Conservation (phyloP, 2,888 invertebrate species). For the Falcaria lacertinaria region DNA sequence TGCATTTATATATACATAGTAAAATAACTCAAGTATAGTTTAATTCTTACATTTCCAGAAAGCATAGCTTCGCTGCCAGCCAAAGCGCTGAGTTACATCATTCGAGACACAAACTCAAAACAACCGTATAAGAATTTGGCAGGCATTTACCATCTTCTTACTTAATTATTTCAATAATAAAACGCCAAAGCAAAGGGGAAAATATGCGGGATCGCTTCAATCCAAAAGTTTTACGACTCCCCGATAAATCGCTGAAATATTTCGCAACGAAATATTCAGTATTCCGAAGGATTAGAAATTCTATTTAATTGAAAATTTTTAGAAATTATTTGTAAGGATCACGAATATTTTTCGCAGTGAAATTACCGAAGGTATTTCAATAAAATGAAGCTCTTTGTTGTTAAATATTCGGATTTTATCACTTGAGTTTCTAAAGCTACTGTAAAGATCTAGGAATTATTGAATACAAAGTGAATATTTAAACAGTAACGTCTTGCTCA, state of each 20-base stretch:
- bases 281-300: constrained; percentile 34
- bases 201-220: constrained; percentile 24
- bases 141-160: constrained; percentile 2
- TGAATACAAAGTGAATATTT: too few species aligned
- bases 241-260: constrained; percentile 35
- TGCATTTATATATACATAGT: too few species aligned
- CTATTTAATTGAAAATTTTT: constrained; percentile 17
- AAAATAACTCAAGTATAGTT: too few species aligned
- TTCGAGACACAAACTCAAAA: background rate
- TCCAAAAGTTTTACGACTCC: constrained; percentile 30
- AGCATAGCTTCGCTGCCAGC: too few species aligned
- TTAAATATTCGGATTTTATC: background rate
- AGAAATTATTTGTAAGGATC: background rate
- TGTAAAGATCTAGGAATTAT: too few species aligned
- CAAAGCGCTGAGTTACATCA: background rate
- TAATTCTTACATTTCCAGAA: too few species aligned
- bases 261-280: constrained; percentile 18
- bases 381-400: background rate
- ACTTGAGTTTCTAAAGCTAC: too few species aligned
- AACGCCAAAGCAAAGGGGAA: constrained; percentile 19
- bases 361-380: background rate
- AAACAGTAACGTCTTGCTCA: too few species aligned
- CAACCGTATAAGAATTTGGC: background rate
- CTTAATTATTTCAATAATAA: constrained; percentile 28
- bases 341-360: background rate